Conservation (phyloP, 35 echinoderm and acorn worm genomes). For the Diadema setosum region DNA sequence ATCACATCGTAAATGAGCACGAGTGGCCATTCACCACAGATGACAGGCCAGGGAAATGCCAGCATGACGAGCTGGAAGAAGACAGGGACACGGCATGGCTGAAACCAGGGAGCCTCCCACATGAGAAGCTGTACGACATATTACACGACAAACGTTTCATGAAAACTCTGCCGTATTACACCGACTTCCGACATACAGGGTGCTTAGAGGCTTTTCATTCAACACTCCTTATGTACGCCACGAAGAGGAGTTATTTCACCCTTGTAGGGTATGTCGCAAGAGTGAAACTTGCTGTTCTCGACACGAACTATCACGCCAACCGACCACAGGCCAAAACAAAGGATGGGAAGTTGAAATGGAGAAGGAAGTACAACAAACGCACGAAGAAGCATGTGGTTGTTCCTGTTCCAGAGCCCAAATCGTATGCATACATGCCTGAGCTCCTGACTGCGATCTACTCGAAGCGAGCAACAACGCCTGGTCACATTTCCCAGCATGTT, state of each 20-base stretch:
- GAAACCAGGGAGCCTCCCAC: neutral
- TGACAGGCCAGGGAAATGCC: neutral
- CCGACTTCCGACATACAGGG: neutral
- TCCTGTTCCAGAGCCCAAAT: neutral
- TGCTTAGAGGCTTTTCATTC: slow-evolving; percentile 13
- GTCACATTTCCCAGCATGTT: slow-evolving; percentile 15
- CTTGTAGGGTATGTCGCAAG: neutral
- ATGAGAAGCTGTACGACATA: neutral
- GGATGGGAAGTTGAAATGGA: neutral
- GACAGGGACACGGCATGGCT: neutral
- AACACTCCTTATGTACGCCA: slow-evolving; percentile 18
- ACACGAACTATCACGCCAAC: neutral
- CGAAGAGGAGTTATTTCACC: neutral
- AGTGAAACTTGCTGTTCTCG: neutral
- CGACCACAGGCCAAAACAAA: neutral
- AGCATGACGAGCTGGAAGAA: neutral
- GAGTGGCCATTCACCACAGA: slow-evolving; percentile 12
- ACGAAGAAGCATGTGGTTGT: neutral
- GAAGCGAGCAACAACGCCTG: neutral
- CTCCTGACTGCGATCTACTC: neutral
- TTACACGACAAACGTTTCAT: neutral
- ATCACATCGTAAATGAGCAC: slow-evolving; percentile 37
- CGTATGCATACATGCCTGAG: slow-evolving; percentile 29
- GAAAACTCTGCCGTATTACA: neutral
- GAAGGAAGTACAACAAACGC: slow-evolving; percentile 12